These are phyloP conservation scores for Schizotus pectinicornis DNA, from an alignment of 2,888 invertebrate genomes.

Conservation along the genomic window DNA sequence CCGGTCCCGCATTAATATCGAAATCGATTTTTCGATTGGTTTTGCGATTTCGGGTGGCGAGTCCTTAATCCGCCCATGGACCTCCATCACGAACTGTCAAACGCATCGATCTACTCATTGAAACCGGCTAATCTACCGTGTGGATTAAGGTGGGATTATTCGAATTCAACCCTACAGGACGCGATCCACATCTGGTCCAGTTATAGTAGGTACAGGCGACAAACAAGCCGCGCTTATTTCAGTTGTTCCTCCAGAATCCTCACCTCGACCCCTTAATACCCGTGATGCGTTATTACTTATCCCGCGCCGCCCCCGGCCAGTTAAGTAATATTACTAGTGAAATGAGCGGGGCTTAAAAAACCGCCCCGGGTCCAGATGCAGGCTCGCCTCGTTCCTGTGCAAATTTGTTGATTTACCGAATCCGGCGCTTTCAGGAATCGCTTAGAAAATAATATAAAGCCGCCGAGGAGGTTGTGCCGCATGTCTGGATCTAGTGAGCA, in stretches of 20 bases:
- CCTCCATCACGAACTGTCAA: constrained; percentile 50
- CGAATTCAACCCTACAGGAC: constrained; percentile 40
- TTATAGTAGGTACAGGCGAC: constrained; percentile 7
- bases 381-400: no score
- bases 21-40: constrained; percentile 26
- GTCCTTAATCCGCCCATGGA: constrained; percentile 31
- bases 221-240: constrained; percentile 3
- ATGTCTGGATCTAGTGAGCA: constrained; percentile 1
- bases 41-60: constrained; percentile 12
- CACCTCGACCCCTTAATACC: no score
- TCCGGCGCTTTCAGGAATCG: background rate
- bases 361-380: no score
- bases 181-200: constrained; percentile 21
- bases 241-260: no score
- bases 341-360: no score
- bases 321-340: no score
- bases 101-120: constrained; percentile 43
- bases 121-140: constrained; percentile 45
- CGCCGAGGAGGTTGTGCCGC: constrained; percentile 10
- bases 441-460: constrained; percentile 1
- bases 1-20: constrained; percentile 17
- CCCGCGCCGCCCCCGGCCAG: no score
- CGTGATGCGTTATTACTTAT: no score
- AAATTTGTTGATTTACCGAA: no score
- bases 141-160: constrained; percentile 48